Conservation (phyloP, 2,888 invertebrate species). For the Chloroclystis v-ata region DNA sequence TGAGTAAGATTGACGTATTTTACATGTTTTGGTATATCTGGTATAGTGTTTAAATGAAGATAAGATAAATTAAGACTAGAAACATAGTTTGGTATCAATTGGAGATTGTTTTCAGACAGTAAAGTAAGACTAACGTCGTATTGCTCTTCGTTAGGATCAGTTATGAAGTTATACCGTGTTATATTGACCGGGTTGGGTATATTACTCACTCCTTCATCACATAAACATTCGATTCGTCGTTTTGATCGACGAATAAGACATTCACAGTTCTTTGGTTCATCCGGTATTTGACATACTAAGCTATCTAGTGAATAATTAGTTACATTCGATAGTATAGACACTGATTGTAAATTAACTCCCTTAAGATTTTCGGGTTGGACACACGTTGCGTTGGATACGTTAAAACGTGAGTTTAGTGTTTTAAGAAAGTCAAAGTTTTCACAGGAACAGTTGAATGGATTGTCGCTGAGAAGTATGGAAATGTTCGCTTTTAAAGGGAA, state of each 20-base stretch:
- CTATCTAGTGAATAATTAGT: neutral
- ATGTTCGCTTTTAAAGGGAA: neutral
- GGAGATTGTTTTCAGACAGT: neutral
- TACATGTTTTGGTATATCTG: neutral
- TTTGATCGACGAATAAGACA: neutral
- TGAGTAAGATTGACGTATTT: neutral
- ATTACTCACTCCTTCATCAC: neutral
- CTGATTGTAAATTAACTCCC: neutral
- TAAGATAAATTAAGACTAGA: neutral
- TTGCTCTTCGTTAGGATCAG: neutral
- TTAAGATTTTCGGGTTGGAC: neutral
- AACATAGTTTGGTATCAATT: neutral
- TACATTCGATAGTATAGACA: neutral
- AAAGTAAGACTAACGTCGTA: neutral
- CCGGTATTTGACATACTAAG: neutral
- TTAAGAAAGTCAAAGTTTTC: neutral
- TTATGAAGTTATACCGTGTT: neutral
- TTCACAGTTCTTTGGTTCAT: neutral
- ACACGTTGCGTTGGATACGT: neutral
- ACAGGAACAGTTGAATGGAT: neutral
- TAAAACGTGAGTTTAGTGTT: neutral
- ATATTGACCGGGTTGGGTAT: neutral
- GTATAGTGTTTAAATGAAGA: neutral
- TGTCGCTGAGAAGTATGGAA: neutral
- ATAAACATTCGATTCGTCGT: neutral